phyloP scores from a whole-genome alignment of 1,140 invertebrate genomes.

The Gonatopus flavifemur region DNA sequence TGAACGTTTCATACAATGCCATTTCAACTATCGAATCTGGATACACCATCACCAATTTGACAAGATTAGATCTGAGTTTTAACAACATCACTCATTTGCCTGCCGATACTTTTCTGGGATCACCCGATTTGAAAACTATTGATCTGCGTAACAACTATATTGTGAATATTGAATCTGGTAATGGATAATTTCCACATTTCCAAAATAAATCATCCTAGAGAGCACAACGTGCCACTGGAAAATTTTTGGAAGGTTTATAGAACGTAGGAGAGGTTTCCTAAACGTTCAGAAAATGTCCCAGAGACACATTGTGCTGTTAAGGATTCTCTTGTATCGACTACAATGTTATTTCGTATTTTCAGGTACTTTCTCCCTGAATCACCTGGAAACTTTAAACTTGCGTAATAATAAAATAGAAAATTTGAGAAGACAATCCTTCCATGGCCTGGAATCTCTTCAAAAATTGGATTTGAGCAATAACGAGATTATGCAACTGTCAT shows the following conservation, averaged over 20 bases:
- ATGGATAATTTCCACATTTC: conserved; percentile 2
- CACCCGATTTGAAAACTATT: conserved; percentile 65
- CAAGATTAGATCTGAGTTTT: conserved; percentile 72
- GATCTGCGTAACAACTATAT: conserved; percentile 71
- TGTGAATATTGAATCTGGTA: conserved; percentile 49
- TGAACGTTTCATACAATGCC: conserved; percentile 54
- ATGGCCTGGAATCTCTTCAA: conserved; percentile 72
- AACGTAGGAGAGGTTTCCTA: not conserved
- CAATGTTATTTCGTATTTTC: not conserved
- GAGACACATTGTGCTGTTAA: not conserved
- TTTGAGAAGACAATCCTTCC: conserved; percentile 75
- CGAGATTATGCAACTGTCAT: conserved; percentile 72
- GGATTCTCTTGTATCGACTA: not conserved
- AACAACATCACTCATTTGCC: conserved; percentile 72
- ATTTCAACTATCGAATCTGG: conserved; percentile 43
- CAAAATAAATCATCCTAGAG: not conserved
- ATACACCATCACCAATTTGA: conserved; percentile 43
- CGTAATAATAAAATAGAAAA: conserved; percentile 73
- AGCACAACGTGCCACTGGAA: not conserved
- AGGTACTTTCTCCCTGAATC: conserved; percentile 57
- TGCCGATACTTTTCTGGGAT: conserved; percentile 67
- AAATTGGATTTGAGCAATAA: conserved; percentile 80
- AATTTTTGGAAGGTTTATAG: not conserved
- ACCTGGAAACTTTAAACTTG: conserved; percentile 74
- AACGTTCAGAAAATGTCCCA: not conserved